Evolutionary conservation across 2,113 vertebrate genomes (phyloP).

Genomic region (Todiramphus saurophagus): DNA sequence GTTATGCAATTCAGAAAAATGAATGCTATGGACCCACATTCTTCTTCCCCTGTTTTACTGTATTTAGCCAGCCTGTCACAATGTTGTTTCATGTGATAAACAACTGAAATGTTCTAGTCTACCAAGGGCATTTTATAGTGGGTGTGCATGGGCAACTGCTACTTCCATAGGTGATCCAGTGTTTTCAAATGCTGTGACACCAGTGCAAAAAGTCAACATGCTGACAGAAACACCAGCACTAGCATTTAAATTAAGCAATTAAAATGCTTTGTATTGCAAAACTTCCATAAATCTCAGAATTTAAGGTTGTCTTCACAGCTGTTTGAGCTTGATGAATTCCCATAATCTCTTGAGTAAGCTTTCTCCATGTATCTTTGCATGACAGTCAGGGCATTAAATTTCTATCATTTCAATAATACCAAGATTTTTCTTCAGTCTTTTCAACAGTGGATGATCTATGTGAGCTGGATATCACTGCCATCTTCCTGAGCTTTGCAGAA

Average conservation of each 20-base stretch:
- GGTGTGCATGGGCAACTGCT: background rate
- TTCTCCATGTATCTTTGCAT: background rate
- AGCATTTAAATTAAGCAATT: background rate
- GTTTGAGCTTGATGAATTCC: background rate
- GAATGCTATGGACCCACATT: background rate
- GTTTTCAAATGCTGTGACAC: background rate
- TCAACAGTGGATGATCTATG: background rate
- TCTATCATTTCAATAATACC: background rate
- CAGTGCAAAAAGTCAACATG: background rate
- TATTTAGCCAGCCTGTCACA: constrained; percentile 43
- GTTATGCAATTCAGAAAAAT: constrained; percentile 40
- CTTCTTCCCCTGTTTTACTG: background rate
- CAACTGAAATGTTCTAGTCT: background rate
- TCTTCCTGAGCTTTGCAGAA: background rate
- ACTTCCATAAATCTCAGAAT: background rate
- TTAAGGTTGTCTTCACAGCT: background rate
- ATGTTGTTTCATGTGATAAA: background rate
- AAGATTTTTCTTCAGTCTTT: background rate
- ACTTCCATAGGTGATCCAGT: background rate
- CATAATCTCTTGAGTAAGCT: background rate
- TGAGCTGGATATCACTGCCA: background rate
- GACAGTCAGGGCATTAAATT: background rate
- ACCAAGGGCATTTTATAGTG: background rate
- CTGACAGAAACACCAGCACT: background rate
- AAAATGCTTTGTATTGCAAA: constrained; percentile 5